Base-by-base conservation (phyloP, 2,113 vertebrate genomes). In the Labrus mixtus region DNA sequence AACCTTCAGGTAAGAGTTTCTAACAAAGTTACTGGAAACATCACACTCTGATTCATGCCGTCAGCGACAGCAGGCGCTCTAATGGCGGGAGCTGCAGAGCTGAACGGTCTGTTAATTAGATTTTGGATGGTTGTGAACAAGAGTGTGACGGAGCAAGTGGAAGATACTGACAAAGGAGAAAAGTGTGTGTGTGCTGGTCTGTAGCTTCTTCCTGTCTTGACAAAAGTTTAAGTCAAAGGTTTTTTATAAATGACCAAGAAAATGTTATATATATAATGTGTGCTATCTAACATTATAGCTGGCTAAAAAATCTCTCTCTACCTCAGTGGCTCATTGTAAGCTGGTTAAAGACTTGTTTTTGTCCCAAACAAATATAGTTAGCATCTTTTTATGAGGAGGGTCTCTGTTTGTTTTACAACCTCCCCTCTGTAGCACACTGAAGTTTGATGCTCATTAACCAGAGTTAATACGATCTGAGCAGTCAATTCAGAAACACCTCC, bases 11-110 rank as follows among this genome's bases (percentile, higher is more conserved):
- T 67, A 55, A 8, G 33, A 65, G 63, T 68, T 68, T 48, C 58
- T 78, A 70, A 85, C 73, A 70, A 33, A 73, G 45, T 79, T 59
- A 57, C 43, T 36, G 53, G 53, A 53, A 72, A 39, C 68, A 41
- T 80, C 46, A 2, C 57, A 43, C 6, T 59, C 58, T 41, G 68
- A 55, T 57, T 73, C 59, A 16, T 6, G 58, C 75, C 51, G 6
- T 43, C 70, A 67, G 78, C 65, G 43, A 22, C 75, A 69, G 72
- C 67, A 73, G 68, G 53, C 20, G 80, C 48, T 77, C 10, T 69
- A 58, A 63, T 67, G 68, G 48, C 10, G 56, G 75, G 50, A 0
- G 13, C 56, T 4, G 62, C 3, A 48, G 25, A 11, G 74, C 68
- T 45, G 59, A 81, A 20, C 36, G 0, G 62, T 22, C 54, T 0